Evolutionary conservation across 2,797 vertebrate genomes (phyloP).

Genomic region (Centroberyx gerrardi): DNA sequence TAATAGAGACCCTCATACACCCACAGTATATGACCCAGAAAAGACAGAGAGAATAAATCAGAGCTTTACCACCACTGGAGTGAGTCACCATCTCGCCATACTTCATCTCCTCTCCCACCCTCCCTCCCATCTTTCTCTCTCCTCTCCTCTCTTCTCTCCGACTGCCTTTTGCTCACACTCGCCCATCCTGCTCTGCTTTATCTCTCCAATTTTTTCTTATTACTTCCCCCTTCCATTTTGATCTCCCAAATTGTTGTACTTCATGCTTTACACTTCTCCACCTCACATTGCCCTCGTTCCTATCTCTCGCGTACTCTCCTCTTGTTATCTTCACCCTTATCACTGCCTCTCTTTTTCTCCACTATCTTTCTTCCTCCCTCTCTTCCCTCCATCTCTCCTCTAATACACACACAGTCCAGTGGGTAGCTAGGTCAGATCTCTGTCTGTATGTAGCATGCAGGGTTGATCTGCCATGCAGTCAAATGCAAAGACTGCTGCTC

Average conservation of each 20-base stretch:
- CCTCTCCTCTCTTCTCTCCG: constrained; percentile 48
- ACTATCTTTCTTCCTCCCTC: constrained; percentile 31
- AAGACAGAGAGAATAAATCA: constrained; percentile 86
- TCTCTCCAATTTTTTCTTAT: constrained; percentile 52
- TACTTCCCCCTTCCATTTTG: constrained; percentile 58
- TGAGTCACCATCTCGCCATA: constrained; percentile 83
- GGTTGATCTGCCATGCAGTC: constrained; percentile 75
- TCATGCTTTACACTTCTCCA: constrained; percentile 52
- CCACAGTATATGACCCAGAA: constrained; percentile 86
- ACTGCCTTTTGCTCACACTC: constrained; percentile 59
- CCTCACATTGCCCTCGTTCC: constrained; percentile 50
- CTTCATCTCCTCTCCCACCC: constrained; percentile 68
- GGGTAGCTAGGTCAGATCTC: constrained; percentile 86
- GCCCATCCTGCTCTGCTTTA: constrained; percentile 51
- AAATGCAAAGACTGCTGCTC: constrained; percentile 65
- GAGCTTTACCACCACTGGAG: constrained; percentile 79
- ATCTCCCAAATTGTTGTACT: constrained; percentile 42
- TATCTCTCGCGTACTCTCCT: constrained; percentile 54
- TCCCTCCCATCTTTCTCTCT: constrained; percentile 57
- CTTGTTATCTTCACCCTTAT: constrained; percentile 67
- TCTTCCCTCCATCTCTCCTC: constrained; percentile 57
- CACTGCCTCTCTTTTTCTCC: constrained; percentile 37
- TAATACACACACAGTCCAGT: constrained; percentile 82
- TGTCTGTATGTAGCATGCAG: constrained; percentile 77
- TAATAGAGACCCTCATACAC: constrained; percentile 78